Evolutionary conservation across 2,113 vertebrate genomes (phyloP).

Genomic region (Corvus moneduloides): DNA sequence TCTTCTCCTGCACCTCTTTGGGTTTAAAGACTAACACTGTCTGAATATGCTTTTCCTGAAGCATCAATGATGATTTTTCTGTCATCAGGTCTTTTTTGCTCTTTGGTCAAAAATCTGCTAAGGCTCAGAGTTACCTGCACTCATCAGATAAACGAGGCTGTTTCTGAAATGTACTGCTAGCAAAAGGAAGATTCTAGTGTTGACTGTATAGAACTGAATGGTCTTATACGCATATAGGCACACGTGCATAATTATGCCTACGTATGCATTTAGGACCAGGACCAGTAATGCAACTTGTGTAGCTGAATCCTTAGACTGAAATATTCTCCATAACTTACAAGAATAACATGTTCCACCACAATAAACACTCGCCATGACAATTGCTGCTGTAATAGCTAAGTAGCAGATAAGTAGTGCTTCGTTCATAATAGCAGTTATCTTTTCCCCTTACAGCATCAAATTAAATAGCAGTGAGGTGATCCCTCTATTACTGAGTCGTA

Average conservation of each 20-base stretch:
- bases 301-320: not conserved
- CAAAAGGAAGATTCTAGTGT: not conserved
- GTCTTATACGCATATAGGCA: not conserved
- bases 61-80: not conserved
- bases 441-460: slow-evolving; percentile 73
- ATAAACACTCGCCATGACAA: not conserved
- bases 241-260: not conserved
- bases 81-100: too few species aligned
- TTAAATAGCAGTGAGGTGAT: slow-evolving; percentile 76
- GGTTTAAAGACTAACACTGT: not conserved
- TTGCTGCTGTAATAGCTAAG: not conserved
- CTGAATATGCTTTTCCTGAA: not conserved
- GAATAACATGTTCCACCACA: not conserved
- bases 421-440: slow-evolving; percentile 19
- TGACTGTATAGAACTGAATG: not conserved
- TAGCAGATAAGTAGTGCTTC: slow-evolving; percentile 4
- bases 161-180: not conserved
- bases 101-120: not conserved
- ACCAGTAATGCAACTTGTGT: not conserved
- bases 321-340: not conserved
- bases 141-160: not conserved
- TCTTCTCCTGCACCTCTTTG: not conserved
- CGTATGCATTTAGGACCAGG: not conserved
- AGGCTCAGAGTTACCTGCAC: not conserved
- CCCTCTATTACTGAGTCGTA: slow-evolving; percentile 73